Base-by-base conservation (phyloP, 2,888 invertebrate species). In the Leucophenga montana region DNA sequence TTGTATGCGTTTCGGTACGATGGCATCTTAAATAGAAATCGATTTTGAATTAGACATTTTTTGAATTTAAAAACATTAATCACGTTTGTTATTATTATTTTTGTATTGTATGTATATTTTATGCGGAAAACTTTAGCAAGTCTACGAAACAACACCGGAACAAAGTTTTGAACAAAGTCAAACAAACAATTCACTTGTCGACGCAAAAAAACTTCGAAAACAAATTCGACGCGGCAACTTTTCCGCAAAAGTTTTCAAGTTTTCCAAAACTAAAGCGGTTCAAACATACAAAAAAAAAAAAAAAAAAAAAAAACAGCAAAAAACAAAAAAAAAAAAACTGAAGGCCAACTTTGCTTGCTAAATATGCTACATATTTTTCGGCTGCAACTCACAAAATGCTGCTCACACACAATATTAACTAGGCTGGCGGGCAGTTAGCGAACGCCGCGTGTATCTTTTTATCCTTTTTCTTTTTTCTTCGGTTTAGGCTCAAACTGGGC, bases 1-100 rank as follows among this genome's bases (percentile, higher is more conserved):
- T 81, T 80, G 73, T 31, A 22, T 20, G 16, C 5, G 6, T 18
- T 50, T 5, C 50, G 4, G 50, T 16, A 18, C 50, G 1, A 4
- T 57, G 57, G 27, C 57, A 6, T 14, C 20, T 20, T 57, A 9
- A 4, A 22, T 57, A 4, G 27, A 27, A 27, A 27, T 27, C 2
- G 27, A 5, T 22, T 18, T 16, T 20, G 11, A 22, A 48, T 65
- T 65, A 14, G 22, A 8, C 16, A 16, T 20, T 16, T 27, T 44
- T 16, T 14, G n/a, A n/a, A n/a, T n/a, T n/a, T n/a, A n/a, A n/a
- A n/a, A n/a, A n/a, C n/a, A n/a, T 62, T 16, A 16, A 39, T 13
- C n/a, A 16, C 44, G 62, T 20, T 59, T 31, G 14, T 27, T 31
- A 4, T 33, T 61, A n/a, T n/a, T n/a, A n/a, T 33, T 13, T 44